These are phyloP conservation scores for Periophthalmus magnuspinnatus DNA, from an alignment of 2,797 vertebrate species.

Conservation along the genomic window DNA sequence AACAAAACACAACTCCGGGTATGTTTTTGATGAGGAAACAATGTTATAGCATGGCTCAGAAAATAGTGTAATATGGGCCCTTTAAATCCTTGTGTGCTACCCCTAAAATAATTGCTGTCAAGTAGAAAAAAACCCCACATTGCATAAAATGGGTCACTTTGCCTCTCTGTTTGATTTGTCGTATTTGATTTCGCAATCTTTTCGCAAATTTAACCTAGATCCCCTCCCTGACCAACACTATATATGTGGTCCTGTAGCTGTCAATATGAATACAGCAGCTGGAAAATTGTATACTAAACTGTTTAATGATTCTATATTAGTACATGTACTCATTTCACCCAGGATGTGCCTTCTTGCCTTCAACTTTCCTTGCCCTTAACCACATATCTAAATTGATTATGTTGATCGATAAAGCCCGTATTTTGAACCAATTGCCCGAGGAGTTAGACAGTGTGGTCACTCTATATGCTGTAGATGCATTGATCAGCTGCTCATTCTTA, in stretches of 20 bases:
- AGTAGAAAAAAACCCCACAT: neutral
- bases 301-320: neutral
- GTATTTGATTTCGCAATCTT: neutral
- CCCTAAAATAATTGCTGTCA: neutral
- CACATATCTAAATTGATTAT: neutral
- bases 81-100: neutral
- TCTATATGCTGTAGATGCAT: neutral
- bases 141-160: neutral
- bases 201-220: neutral
- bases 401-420: neutral
- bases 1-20: too few species aligned
- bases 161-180: neutral
- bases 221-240: neutral
- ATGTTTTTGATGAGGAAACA: too few species aligned
- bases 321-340: neutral
- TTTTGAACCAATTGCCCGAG: neutral
- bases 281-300: neutral
- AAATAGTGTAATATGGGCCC: too few species aligned
- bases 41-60: too few species aligned
- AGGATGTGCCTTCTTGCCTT: neutral
- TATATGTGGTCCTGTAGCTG: neutral
- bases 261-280: neutral
- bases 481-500: conserved; percentile 5
- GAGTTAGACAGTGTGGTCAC: conserved; percentile 1
- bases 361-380: too few species aligned